Evolutionary conservation across 2,797 vertebrate genomes (phyloP).

Genomic region (Trichosurus vulpecula): DNA sequence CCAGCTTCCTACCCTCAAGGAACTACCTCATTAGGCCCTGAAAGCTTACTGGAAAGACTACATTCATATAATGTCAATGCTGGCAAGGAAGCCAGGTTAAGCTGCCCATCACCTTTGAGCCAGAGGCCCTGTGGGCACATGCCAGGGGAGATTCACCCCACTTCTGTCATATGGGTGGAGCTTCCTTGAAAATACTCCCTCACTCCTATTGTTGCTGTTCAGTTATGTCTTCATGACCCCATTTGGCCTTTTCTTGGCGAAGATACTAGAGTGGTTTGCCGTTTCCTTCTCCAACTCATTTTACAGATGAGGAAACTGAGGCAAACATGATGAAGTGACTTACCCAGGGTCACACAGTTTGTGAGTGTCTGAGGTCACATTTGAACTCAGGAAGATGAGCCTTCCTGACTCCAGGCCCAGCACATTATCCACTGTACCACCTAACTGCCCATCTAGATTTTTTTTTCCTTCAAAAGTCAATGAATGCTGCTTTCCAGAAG

Average conservation of each 20-base stretch:
- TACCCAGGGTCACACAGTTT: neutral
- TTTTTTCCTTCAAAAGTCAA: neutral
- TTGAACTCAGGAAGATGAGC: neutral
- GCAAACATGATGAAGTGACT: neutral
- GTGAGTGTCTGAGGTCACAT: neutral
- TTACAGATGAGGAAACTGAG: neutral
- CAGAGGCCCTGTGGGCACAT: neutral
- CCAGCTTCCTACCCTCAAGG: neutral
- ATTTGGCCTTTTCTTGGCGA: neutral
- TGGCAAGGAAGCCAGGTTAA: neutral
- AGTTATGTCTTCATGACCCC: neutral
- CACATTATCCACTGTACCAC: neutral
- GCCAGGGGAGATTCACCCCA: neutral
- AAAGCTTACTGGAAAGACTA: neutral
- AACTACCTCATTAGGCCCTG: neutral
- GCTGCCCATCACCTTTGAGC: neutral
- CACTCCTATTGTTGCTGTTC: neutral
- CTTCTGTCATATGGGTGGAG: neutral
- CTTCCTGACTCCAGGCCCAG: neutral
- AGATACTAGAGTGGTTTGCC: neutral
- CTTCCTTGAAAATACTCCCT: neutral
- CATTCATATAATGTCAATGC: neutral
- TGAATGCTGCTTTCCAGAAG: neutral
- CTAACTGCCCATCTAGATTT: neutral
- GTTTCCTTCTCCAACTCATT: neutral